Evolutionary conservation across 1,140 invertebrate species (phyloP), one percentile per base, ranked within the genome.

Genomic region (Pogonomyrmex californicus): DNA sequence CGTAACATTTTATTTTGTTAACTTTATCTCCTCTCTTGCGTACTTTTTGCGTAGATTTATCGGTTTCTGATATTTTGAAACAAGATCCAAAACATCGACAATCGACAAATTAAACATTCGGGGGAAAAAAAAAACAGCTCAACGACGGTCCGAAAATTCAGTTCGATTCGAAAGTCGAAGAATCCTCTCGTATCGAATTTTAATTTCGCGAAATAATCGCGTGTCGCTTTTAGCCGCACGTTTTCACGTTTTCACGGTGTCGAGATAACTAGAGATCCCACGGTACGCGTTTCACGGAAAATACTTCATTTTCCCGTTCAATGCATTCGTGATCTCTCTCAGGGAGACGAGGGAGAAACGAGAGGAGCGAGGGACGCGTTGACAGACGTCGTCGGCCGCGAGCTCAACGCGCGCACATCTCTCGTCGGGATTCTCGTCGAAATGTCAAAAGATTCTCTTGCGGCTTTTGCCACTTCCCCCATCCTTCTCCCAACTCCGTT

Each of bases 391-490:
- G 79, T 60, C 68, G 68, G 54, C 56, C 54, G 68, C 36, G 54
- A 82, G 66, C 66, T 82, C 66, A 10, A 65, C 79, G 66, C 54
- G 66, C 54, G 58, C 79, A 60, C 54, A 47, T 83, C 41, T 75
- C 68, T 62, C 79, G 79, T 83, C 68, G 68, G 68, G 56, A 85
- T 85, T 78, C 82, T 66, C 62, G 82, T 78, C 73, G 73, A 85
- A 78, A 76, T 47, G 82, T 85, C 82, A 85, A 85, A 85, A 85
- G 75, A 76, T 85, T 47, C 82, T 78, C 73, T 85, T 66, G 82
- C 47, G 58, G 82, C 47, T 85, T 85, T 85, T 51, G 73, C 36
- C 73, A n/a, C 36, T 12, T 47, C 23, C 33, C n/a, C 7, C 47
- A n/a, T 14, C 41, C 9, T 41, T 33, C 66, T 30, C 17, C 7